These are phyloP conservation scores for Drosophila mulleri DNA, from an alignment of 2,888 invertebrate genomes.

Conservation along the genomic window DNA sequence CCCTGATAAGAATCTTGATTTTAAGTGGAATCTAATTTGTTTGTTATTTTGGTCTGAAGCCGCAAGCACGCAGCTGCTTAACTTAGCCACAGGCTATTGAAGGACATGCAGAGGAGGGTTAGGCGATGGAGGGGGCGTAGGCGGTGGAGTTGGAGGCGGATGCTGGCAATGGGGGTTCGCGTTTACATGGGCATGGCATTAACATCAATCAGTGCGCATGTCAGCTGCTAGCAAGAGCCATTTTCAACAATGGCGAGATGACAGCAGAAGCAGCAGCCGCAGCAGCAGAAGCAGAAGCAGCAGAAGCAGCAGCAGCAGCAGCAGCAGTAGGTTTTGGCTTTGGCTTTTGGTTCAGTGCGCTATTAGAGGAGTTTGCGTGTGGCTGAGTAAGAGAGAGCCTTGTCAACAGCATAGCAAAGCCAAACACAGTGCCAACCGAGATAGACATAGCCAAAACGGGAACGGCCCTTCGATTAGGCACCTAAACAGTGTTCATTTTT, in stretches of 20 bases:
- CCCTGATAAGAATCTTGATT: conserved; percentile 1
- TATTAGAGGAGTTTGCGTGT: conserved; percentile 66
- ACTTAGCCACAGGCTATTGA: conserved; percentile 2
- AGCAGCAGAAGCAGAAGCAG: background rate
- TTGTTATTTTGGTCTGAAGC: conserved; percentile 17
- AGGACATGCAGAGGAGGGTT: background rate
- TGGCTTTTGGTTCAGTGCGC: conserved; percentile 61
- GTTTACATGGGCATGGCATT: conserved; percentile 41
- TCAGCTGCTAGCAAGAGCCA: conserved; percentile 47
- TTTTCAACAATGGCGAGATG: conserved; percentile 44
- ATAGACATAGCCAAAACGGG: conserved; percentile 36
- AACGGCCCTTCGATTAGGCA: conserved; percentile 31
- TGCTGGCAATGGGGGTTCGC: conserved; percentile 1
- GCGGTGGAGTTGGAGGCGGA: background rate
- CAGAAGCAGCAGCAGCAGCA: conserved; percentile 16
- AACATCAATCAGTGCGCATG: conserved; percentile 67
- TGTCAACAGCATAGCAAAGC: conserved; percentile 26
- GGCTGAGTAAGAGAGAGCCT: conserved; percentile 52
- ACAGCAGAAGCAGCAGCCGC: conserved; percentile 33
- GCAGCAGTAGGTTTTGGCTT: conserved; percentile 27
- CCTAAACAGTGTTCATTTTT: conserved; percentile 18
- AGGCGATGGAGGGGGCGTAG: background rate
- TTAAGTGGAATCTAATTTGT: conserved; percentile 11
- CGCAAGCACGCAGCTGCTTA: conserved; percentile 31
- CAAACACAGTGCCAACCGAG: conserved; percentile 16